Evolutionary conservation across 1,140 invertebrate genomes (phyloP).

Genomic region (Brachystomella parvula): DNA sequence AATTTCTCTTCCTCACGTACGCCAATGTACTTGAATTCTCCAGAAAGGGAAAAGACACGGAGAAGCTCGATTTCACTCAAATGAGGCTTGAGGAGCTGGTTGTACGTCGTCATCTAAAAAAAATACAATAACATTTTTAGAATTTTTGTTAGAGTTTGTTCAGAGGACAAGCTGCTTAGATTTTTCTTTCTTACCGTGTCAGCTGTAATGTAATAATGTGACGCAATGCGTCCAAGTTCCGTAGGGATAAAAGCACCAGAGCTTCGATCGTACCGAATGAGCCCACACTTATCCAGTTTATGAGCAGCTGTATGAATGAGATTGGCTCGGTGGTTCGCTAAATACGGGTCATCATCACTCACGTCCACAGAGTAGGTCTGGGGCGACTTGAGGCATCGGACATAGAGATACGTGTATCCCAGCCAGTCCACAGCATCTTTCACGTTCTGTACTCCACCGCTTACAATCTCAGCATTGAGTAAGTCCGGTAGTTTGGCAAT

Average conservation of each 20-base stretch:
- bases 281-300: slow-evolving; percentile 80
- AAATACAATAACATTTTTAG: slow-evolving; percentile 6
- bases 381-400: slow-evolving; percentile 47
- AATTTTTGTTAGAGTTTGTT: not conserved
- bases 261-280: slow-evolving; percentile 94
- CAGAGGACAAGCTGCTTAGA: too few relatives aligned
- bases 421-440: slow-evolving; percentile 92
- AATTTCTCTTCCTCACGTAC: slow-evolving; percentile 97
- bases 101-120: slow-evolving; percentile 77
- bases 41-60: slow-evolving; percentile 95
- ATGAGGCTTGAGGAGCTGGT: slow-evolving; percentile 92
- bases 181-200: slow-evolving; percentile 56
- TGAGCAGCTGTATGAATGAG: slow-evolving; percentile 92
- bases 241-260: slow-evolving; percentile 87
- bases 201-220: slow-evolving; percentile 95
- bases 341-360: slow-evolving; percentile 28
- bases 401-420: slow-evolving; percentile 95
- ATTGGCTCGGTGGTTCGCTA: slow-evolving; percentile 67
- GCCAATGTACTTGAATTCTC: slow-evolving; percentile 84
- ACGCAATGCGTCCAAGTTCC: slow-evolving; percentile 93
- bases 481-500: slow-evolving; percentile 84
- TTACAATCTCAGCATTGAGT: slow-evolving; percentile 94
- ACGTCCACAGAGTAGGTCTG: slow-evolving; percentile 29
- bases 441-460: slow-evolving; percentile 87
- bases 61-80: slow-evolving; percentile 97